A percentile compares a stretch with the other conserved stretches of the same genome.
These are phyloP conservation scores for Apotomis betuletana DNA, from an alignment of 2,888 invertebrate species.

Conservation along the genomic window DNA sequence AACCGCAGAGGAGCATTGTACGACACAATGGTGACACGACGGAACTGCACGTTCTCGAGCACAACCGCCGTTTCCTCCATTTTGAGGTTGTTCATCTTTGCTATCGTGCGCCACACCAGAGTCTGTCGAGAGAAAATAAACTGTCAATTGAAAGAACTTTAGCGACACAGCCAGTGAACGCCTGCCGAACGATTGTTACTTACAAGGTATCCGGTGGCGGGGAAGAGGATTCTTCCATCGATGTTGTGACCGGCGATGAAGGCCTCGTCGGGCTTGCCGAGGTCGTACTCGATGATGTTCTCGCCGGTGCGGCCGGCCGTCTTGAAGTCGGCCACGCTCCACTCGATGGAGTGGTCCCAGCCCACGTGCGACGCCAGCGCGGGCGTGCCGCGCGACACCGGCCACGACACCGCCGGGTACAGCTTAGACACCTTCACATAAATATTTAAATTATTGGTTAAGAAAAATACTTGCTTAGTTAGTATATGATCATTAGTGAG, in stretches of 20 bases:
- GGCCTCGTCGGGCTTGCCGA: constrained; percentile 88
- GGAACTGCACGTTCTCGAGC: constrained; percentile 95
- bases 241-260: constrained; percentile 94
- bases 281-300: constrained; percentile 89
- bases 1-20: constrained; percentile 92
- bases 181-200: constrained; percentile 45
- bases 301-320: constrained; percentile 87
- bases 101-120: constrained; percentile 93
- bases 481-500: too few relatives aligned
- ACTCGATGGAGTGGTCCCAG: constrained; percentile 97
- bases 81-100: constrained; percentile 89
- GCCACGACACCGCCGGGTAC: constrained; percentile 90
- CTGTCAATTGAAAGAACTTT: background rate
- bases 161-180: background rate
- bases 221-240: constrained; percentile 96
- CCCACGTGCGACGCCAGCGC: constrained; percentile 92
- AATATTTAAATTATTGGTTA: too few relatives aligned
- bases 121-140: constrained; percentile 69
- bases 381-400: constrained; percentile 96
- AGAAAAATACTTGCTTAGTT: too few relatives aligned
- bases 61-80: constrained; percentile 92
- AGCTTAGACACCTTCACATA: constrained; percentile 76
- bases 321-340: constrained; percentile 92
- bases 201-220: constrained; percentile 96
- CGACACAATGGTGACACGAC: constrained; percentile 96